Conservation (phyloP, 2,113 vertebrate species). For the Oriolus oriolus region DNA sequence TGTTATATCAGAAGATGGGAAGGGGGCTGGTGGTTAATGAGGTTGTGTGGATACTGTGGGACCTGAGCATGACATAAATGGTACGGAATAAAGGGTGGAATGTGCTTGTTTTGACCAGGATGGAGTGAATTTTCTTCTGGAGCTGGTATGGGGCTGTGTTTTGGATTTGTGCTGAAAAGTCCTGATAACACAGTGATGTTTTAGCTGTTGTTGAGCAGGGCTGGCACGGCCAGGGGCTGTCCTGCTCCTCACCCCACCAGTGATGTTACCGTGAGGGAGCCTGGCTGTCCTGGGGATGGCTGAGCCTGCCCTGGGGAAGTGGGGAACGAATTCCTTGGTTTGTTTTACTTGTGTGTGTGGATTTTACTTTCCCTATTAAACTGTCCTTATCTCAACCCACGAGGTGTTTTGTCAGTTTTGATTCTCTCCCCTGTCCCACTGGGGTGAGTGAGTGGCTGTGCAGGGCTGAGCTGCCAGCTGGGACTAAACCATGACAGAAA, state of each 20-base stretch:
- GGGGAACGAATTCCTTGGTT: not conserved
- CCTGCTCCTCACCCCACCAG: not conserved
- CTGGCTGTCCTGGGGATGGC: not conserved
- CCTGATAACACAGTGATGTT: not conserved
- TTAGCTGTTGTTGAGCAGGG: not conserved
- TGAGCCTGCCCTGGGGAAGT: not conserved
- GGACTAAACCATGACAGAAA: accelerated
- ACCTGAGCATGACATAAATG: not conserved
- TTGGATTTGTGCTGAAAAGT: not conserved
- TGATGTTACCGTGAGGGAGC: not conserved
- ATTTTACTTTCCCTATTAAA: not conserved
- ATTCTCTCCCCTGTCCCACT: not conserved
- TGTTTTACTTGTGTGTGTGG: not conserved
- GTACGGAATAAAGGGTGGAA: not conserved
- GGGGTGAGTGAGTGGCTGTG: accelerated
- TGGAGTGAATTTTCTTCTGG: not conserved
- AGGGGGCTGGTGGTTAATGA: not conserved
- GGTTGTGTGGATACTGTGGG: not conserved
- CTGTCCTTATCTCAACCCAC: not conserved
- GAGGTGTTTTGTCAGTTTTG: not conserved
- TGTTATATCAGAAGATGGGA: not conserved
- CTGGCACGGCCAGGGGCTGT: not conserved
- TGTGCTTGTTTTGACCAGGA: not conserved
- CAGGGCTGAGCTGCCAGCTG: not conserved
- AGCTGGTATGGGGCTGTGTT: not conserved